Base-by-base conservation (phyloP, 2,888 invertebrate species). In the Drosophila antonietae region DNA sequence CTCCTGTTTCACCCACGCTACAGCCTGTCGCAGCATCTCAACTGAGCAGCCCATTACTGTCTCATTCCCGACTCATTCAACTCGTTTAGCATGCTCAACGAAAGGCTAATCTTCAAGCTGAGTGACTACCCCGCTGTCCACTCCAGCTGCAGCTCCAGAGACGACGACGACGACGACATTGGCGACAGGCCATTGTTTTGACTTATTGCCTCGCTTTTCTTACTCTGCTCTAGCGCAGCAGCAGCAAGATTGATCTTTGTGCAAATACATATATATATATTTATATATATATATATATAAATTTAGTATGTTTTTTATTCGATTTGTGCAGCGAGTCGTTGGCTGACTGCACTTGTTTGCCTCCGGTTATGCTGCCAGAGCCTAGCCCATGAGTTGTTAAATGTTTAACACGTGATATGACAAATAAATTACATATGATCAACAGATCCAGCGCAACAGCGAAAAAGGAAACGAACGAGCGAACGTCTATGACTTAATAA, bases 401-500 rank as follows among this genome's bases (percentile, higher is more conserved):
- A 91, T 91, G 92, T 92, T 91, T 90, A 91, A 91, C 92, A 92
- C 91, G 89, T 91, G 90, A 91, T 92, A 91, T 91, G 92, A 92
- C 92, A 92, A 91, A 92, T 91, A 92, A 91, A 91, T 91, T 92
- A 90, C 91, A 91, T 83, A 81, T 85, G 86, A 86, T 88, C 90
- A 78, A 71, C 89, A 75, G 78, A 86, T 75, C 69, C 75, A 74
- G 67, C 77, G 64, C 53, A 58, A 67, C 63, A 61, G 66, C 76
- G 58, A 51, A 58, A 75, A 73, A 69, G 75, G 75, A 66, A 37
- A 68, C 44, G 8, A 74, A 31, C 49, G 37, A 73, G 56, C 52
- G 33, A 58, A 56, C 53, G 77, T 82, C 76, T 84, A 89, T 85
- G 89, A 88, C 87, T 87, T 89, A 87, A 89, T 87, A 87, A 85